phyloP scores from a whole-genome alignment of 2,797 vertebrate species.

The Rhabdophis nuchalis region DNA sequence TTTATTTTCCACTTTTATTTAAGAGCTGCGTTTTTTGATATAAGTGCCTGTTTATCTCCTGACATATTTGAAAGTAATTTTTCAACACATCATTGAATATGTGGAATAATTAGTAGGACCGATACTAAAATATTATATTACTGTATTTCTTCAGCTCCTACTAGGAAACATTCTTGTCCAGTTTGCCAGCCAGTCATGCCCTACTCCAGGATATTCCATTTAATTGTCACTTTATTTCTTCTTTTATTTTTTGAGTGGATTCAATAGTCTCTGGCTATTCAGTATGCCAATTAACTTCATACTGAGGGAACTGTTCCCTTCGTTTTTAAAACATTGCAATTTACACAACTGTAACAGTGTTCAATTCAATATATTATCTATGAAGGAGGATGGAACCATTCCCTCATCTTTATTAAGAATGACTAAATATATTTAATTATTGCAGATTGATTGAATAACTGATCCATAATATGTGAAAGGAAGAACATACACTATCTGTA shows the following conservation, averaged over 20 bases:
- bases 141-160: background rate
- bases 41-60: background rate
- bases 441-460: background rate
- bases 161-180: background rate
- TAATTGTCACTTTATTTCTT: background rate
- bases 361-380: background rate
- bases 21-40: background rate
- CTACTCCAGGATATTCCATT: background rate
- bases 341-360: background rate
- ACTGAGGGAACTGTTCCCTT: background rate
- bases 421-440: background rate
- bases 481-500: background rate
- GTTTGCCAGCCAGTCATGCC: background rate
- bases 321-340: background rate
- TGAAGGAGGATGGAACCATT: too few species aligned
- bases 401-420: background rate
- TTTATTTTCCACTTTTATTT: background rate
- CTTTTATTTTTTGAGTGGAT: background rate
- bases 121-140: background rate
- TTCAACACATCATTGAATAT: background rate
- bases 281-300: background rate
- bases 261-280: background rate
- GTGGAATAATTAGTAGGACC: background rate
- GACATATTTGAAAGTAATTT: background rate
- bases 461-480: background rate